Evolutionary conservation across 2,797 vertebrate genomes (phyloP), one percentile per base, ranked within the genome.

Genomic region (Darevskia nairensis): DNA sequence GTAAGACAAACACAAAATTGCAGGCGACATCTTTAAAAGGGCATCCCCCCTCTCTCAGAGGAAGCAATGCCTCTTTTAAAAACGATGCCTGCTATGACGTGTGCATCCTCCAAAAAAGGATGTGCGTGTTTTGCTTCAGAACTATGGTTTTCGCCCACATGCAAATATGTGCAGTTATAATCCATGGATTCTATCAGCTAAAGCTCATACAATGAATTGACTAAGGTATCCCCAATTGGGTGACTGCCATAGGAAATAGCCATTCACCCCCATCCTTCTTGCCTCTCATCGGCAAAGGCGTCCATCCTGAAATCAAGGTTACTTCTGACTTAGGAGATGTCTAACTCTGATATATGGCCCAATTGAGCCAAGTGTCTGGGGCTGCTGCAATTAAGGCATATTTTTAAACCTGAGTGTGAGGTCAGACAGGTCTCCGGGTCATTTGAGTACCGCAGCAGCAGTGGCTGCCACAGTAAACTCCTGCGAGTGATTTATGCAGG

Each of bases 401-500:
- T 74, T 80, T 87, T 80, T 74, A 80, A 87, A 92, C 93, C 89
- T 69, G 69, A 50, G 44, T 15, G 32, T 91, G 88, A 83, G 80
- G 91, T 95, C 94, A 95, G 68, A 72, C 84, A 86, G 80, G 93
- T 92, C 69, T 55, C 35, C 61, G 50, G 86, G 78, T 81, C 94
- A 94, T 93, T 92, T 95, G 91, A 92, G 93, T 85, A 75, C 88
- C 83, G 3, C 77, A 88, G 86, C 86, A 89, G 90, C 87, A 44
- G 41, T 25, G 39, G 1, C 82, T 87, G 86, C 88, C 88, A 89
- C 87, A 81, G 44, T 27, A 39, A 69, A 71, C 23, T 29, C 64
- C 77, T 80, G 25, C 50, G 64, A 50, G 64, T 69, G 41, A 39
- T 68, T 77, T 32, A 64, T 46, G 27, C 8, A 29, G 35, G 32